phyloP scores from a whole-genome alignment of 2,113 vertebrate genomes.

The Lophura nycthemera region DNA sequence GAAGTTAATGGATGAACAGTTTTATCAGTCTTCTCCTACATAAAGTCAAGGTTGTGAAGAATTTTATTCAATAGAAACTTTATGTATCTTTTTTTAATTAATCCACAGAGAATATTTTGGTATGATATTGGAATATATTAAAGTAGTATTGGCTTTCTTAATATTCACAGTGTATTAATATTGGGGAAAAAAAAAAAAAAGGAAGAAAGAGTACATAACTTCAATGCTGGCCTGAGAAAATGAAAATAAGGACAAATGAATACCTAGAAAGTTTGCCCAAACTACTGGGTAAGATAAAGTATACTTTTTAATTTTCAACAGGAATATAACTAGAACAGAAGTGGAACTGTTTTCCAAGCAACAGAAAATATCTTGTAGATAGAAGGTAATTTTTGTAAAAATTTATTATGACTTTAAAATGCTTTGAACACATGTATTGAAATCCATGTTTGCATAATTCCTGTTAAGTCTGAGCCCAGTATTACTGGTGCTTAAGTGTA shows the following conservation, averaged over 20 bases:
- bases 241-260: neutral
- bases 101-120: neutral
- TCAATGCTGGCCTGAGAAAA: neutral
- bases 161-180: neutral
- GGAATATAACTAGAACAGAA: neutral
- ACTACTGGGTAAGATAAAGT: neutral
- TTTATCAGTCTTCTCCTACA: neutral
- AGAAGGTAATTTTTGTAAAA: neutral
- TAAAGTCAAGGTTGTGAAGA: neutral
- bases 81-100: conserved; percentile 21
- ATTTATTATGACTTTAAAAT: neutral
- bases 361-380: neutral
- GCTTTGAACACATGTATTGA: neutral
- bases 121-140: neutral
- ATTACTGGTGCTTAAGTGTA: neutral
- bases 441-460: neutral
- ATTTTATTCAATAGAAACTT: neutral
- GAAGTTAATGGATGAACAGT: neutral
- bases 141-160: neutral
- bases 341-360: neutral
- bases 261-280: neutral
- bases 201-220: neutral
- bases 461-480: neutral
- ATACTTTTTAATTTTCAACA: neutral
- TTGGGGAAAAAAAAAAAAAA: neutral